Evolutionary conservation across 1,140 invertebrate species (phyloP).

Genomic region (Liolophura sinensis): DNA sequence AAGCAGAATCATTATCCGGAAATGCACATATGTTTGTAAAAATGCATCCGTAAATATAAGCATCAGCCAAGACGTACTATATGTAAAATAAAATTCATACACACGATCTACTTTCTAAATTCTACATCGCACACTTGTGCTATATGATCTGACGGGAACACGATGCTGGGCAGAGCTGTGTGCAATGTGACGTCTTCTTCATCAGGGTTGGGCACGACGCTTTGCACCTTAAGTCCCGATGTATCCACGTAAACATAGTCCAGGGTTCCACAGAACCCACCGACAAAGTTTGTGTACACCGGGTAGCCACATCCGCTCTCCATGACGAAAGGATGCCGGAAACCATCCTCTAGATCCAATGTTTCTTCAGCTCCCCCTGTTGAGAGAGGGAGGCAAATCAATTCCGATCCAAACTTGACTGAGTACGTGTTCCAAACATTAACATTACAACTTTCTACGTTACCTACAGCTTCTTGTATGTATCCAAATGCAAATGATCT

Average conservation of each 20-base stretch:
- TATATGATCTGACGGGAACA: constrained; percentile 92
- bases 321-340: constrained; percentile 35
- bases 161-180: constrained; percentile 79
- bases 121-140: constrained; percentile 81
- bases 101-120: constrained; percentile 35
- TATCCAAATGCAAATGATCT: no score
- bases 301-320: constrained; percentile 59
- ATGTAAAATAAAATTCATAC: no score
- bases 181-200: constrained; percentile 73
- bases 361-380: constrained; percentile 32
- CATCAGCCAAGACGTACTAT: no score
- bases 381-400: not conserved
- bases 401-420: no score
- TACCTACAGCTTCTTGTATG: no score
- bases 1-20: no score
- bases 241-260: constrained; percentile 87
- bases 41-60: no score
- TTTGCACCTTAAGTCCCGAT: constrained; percentile 66
- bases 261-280: constrained; percentile 80
- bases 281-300: constrained; percentile 84
- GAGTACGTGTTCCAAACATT: no score
- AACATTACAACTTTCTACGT: no score
- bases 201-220: constrained; percentile 77
- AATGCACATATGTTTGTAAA: no score
- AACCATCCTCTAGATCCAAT: not conserved